phyloP scores from a whole-genome alignment of 1,140 invertebrate species.

The Cyphomyrmex costatus region DNA sequence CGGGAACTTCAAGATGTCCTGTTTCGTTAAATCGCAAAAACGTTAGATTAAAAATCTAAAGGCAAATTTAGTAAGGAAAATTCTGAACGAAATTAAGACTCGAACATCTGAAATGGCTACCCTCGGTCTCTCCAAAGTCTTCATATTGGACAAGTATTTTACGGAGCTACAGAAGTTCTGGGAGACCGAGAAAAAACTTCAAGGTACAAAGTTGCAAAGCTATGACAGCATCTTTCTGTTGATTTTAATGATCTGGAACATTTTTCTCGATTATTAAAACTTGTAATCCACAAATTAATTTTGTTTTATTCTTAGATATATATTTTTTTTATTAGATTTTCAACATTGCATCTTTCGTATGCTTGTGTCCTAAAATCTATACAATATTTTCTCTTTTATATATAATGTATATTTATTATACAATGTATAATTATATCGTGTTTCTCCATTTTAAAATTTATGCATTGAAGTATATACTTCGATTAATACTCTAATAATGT shows the following conservation, averaged over 20 bases:
- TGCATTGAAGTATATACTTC: not conserved
- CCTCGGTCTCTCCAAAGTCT: constrained; percentile 97
- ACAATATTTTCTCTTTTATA: not conserved
- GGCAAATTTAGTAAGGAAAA: constrained; percentile 55
- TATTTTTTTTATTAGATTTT: not conserved
- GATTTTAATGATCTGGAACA: not conserved
- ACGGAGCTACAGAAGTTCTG: constrained; percentile 98
- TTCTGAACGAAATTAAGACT: constrained; percentile 74
- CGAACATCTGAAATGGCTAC: constrained; percentile 91
- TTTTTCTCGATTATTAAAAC: not conserved
- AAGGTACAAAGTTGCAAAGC: constrained; percentile 90
- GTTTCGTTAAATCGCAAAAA: constrained; percentile 22
- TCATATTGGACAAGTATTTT: constrained; percentile 99
- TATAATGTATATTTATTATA: not conserved
- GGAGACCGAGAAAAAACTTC: constrained; percentile 98
- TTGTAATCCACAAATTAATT: not conserved
- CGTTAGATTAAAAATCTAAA: constrained; percentile 15
- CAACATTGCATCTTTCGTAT: not conserved
- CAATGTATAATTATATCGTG: not conserved
- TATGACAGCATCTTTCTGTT: not conserved
- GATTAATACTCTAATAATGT: not conserved
- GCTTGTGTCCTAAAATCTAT: not conserved
- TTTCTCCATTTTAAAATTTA: not conserved
- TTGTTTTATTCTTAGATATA: not conserved
- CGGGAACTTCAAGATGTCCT: constrained; percentile 28